Percentiles rank a stretch among this genome's conserved stretches.
phyloP scores from a whole-genome alignment of 2,888 invertebrate genomes.

The Meiosimyza platycephala region DNA sequence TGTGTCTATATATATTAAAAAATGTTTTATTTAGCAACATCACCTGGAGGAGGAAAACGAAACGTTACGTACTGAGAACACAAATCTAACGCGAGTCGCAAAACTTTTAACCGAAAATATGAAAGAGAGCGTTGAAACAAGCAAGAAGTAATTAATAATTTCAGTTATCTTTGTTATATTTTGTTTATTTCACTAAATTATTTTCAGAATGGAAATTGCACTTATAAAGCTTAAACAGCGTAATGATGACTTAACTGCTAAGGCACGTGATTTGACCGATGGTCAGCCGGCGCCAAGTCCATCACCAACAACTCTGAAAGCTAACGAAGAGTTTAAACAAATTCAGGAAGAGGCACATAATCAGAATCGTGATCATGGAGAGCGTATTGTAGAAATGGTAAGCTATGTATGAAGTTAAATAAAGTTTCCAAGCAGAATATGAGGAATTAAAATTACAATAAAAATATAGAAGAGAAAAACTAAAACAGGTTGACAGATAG shows the following conservation, averaged over 20 bases:
- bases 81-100: conserved; percentile 64
- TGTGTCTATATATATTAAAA: no score
- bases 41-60: conserved; percentile 65
- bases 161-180: conserved; percentile 3
- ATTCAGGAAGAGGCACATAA: conserved; percentile 59
- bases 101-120: conserved; percentile 65
- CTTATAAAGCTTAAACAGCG: conserved; percentile 64
- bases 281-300: conserved; percentile 51
- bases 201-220: conserved; percentile 64
- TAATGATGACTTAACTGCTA: conserved; percentile 63
- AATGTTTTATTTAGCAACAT: conserved; percentile 58
- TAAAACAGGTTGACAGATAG: no score
- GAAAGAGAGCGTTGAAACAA: conserved; percentile 67
- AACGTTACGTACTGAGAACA: conserved; percentile 62
- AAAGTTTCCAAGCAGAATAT: no score
- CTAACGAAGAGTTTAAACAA: conserved; percentile 57
- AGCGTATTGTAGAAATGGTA: conserved; percentile 67
- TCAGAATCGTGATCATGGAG: conserved; percentile 62
- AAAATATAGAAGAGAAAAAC: no score
- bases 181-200: conserved; percentile 11
- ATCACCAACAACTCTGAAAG: conserved; percentile 50
- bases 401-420: conserved; percentile 39
- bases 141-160: conserved; percentile 58
- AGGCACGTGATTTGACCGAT: conserved; percentile 59
- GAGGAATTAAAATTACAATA: no score